These are phyloP conservation scores for Eubucco bourcierii DNA, from an alignment of 2,113 vertebrate genomes.

Conservation along the genomic window DNA sequence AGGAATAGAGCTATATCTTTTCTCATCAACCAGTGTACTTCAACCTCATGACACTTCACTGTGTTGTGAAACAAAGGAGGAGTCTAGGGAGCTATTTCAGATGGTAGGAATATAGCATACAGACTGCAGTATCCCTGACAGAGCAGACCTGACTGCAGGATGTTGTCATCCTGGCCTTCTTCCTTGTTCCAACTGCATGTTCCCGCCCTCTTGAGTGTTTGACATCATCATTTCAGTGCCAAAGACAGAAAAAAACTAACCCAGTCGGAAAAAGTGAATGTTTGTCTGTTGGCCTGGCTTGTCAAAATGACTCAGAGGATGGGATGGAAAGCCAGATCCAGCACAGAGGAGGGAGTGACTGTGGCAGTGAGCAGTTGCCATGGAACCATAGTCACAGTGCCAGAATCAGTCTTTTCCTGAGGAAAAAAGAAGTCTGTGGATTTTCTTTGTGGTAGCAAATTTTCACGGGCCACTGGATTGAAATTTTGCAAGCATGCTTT, in stretches of 20 bases:
- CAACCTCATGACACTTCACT: neutral
- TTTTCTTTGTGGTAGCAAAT: neutral
- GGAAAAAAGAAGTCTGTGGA: neutral
- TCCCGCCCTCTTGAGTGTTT: neutral
- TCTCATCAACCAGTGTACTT: neutral
- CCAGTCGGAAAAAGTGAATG: neutral
- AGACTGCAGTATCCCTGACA: neutral
- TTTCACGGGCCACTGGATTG: neutral
- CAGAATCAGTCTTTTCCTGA: neutral
- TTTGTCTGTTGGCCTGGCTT: neutral
- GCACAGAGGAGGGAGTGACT: neutral
- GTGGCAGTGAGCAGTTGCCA: neutral
- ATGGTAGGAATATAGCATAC: neutral
- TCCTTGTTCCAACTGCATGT: fast-evolving
- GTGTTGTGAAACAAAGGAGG: neutral
- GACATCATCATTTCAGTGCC: neutral
- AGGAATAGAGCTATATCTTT: neutral
- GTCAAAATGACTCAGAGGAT: slow-evolving; percentile 21
- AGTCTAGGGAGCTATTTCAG: neutral
- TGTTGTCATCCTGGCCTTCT: neutral
- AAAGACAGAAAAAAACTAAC: neutral
- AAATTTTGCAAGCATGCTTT: neutral
- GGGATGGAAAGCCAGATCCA: neutral
- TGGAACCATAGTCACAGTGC: neutral
- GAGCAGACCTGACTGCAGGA: neutral